Base-by-base conservation (phyloP, 2,113 vertebrate species). In the Circaetus cinerascens region DNA sequence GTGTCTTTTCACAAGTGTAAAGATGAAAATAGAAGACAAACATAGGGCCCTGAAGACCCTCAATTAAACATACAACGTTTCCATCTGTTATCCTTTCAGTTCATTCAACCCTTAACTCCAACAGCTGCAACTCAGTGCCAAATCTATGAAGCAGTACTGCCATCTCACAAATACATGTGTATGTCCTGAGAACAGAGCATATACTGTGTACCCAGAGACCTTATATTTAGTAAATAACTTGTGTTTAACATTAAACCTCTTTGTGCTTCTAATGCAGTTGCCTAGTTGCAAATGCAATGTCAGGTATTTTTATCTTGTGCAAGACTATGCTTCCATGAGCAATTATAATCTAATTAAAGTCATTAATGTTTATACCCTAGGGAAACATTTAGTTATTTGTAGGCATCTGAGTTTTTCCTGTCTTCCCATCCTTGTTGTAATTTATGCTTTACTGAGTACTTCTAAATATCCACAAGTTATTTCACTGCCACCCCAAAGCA, bases 311-410 rank as follows among this genome's bases (percentile, higher is more conserved):
- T 95, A 97, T 96, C 90, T 94, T 84, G 73, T 60, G 63, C 67
- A 90, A 97, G 93, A 94, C 87, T 90, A 77, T 43, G 76, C 96
- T 95, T 92, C 95, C 95, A 91, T 15, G 38, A 96, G 94, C 94
- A 97, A 97, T 98, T 98, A 98, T 90, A 95, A 97, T 85, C 94
- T 98, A 97, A 97, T 98, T 98, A 98, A 97, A 98, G 88, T 59
- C 95, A 97, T 96, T 97, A 96, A 98, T 97, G 97, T 96, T 98
- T 97, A 93, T 93, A 95, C 97, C 93, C 95, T 75, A 90, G 97
- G 83, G 97, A 97, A 97, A 97, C 68, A 85, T 78, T 95, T 20
- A 79, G 90, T 96, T 97, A 96, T 97, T 98, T 94, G 96, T 50
- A 97, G 64, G 86, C 95, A 97, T 96, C 80, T 89, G 75, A 97